Evolutionary conservation across 2,113 vertebrate genomes (phyloP), one percentile per base, ranked within the genome.

Genomic region (Pyxicephalus adspersus): DNA sequence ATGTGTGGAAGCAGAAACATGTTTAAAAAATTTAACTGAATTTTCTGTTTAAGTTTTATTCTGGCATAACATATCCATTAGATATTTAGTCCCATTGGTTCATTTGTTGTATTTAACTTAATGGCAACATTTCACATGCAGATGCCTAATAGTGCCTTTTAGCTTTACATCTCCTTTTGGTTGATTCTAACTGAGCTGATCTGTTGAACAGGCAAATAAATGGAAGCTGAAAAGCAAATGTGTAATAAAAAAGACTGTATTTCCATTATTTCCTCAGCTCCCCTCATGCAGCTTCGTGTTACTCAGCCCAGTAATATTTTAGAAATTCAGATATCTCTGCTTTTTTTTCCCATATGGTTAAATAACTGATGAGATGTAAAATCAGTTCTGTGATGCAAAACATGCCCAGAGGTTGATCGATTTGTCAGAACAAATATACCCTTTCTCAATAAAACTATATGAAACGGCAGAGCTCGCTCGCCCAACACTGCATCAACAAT

Each of bases 331-430:
- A 78, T 77, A 31, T 66, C 7, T 63, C 45, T 77, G 26, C 17
- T 23, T 11, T 75, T 51, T n/a, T 66, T 55, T 66, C 64, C 58
- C 64, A 57, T 78, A 29, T 78, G 51, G 51, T 57, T 78, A 68
- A 54, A 67, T 78, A 78, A 78, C 64, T 78, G 63, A 78, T 78
- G 64, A 68, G 50, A 78, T 78, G 76, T 66, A 67, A 78, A 78
- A 58, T 78, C 76, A 38, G 64, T 66, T 78, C 63, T 67, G 26
- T 26, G 29, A 78, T 67, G 76, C 63, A 78, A 78, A 78, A 78
- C 51, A 20, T 67, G 52, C 76, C 76, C 31, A 18, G 64, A 78
- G 76, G 76, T 58, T 68, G 64, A 78, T 65, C 61, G 63, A 77
- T 65, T 77, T 77, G 76, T 77, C 76, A 77, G 50, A 77, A 77